phyloP scores from a whole-genome alignment of 2,888 invertebrate species.

The Orthonychiurus folsomi region DNA sequence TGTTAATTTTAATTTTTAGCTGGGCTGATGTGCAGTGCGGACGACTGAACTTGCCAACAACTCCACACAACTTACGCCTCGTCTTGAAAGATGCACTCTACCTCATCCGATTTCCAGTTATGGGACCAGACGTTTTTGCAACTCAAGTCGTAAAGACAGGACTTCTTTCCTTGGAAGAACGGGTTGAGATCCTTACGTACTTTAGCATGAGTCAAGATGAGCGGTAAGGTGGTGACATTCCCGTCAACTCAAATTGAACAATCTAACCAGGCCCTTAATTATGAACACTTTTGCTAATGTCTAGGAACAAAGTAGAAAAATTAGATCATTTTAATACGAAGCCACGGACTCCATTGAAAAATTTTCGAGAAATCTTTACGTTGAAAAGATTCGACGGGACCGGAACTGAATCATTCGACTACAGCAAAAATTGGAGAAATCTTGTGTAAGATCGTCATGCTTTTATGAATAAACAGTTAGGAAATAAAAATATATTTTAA shows the following conservation, averaged over 20 bases:
- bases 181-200: conserved; percentile 2
- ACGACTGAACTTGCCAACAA: not conserved
- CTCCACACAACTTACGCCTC: not conserved
- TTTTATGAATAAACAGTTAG: not conserved
- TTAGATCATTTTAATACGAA: not conserved
- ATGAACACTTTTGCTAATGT: not conserved
- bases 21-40: conserved; percentile 3
- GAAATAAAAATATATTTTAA: not conserved
- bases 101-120: conserved; percentile 5
- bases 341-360: not conserved
- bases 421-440: not conserved
- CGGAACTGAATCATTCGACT: not conserved
- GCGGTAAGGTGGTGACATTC: no score
- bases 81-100: not conserved
- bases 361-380: not conserved
- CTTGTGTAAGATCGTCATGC: not conserved
- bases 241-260: no score
- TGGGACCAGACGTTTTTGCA: conserved; percentile 6
- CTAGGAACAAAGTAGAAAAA: not conserved
- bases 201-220: not conserved
- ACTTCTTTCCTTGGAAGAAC: conserved; percentile 5
- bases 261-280: not conserved
- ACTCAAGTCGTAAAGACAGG: not conserved
- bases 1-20: not conserved
- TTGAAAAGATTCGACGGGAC: not conserved